Base-by-base conservation (phyloP, 2,888 invertebrate genomes). In the Thera britannica region DNA sequence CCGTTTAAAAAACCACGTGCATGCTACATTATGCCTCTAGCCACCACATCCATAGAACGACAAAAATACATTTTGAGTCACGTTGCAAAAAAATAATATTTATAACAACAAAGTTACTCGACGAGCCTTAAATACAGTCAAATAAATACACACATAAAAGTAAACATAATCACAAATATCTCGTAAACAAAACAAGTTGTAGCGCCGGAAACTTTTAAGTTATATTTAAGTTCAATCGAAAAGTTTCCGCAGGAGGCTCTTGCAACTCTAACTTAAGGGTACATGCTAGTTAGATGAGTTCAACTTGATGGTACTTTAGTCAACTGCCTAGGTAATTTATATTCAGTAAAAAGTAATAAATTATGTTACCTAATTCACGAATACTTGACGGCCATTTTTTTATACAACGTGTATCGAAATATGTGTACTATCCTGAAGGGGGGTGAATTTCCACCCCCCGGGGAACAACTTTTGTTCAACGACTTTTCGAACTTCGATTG, bases 231-330 rank as follows among this genome's bases (percentile, higher is more conserved):
- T 57, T 61, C n/a, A 35, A 58, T 66, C 60, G 57, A 54, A 54
- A 70, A 63, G 66, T 64, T 64, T 49, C 60, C 7, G 12, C 38
- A 49, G 63, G 57, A 66, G 56, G 58, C 52, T 54, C 55, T 58
- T 64, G 60, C 66, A 57, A 58, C 64, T 58, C 62, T 48, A 58
- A 62, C 62, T 62, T 59, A 52, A 51, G 51, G 34, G 34, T 52
- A 34, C 51, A 34, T 34, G 23, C 23, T 51, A 46, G 52, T 34
- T 34, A 12, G 12, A 1, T 23, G 51, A 23, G 41, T 23, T 51
- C 23, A 12, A 23, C 23, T 51, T 12, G 52, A 34, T 52, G 9
- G 23, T 2, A 51, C 44, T 46, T 46, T 46, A 46, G 3, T 46
- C 9, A 9, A 7, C 8, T 46, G 1, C 1, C 44, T 23, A 23